Evolutionary conservation across 2,797 vertebrate genomes (phyloP).

Genomic region (Megalops cyprinoides): DNA sequence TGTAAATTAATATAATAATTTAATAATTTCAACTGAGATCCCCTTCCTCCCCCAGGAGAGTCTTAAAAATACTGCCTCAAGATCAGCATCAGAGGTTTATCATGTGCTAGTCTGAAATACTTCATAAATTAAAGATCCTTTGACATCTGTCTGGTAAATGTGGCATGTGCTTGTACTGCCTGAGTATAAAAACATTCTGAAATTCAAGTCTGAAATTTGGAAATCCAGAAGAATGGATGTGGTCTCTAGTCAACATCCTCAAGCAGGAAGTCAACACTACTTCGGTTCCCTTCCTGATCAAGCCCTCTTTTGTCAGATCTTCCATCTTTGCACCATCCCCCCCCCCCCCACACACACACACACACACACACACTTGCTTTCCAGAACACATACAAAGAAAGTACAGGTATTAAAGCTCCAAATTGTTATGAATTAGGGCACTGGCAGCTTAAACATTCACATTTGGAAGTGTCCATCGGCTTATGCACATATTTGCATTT

Average conservation of each 20-base stretch:
- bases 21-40: background rate
- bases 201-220: background rate
- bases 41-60: background rate
- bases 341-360: too few relatives aligned
- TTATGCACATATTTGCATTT: background rate
- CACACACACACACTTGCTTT: too few relatives aligned
- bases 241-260: background rate
- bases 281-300: background rate
- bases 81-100: background rate
- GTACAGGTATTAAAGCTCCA: too few relatives aligned
- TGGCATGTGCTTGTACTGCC: background rate
- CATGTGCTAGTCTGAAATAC: background rate
- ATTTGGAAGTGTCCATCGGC: background rate
- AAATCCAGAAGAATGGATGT: background rate
- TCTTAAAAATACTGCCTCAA: background rate
- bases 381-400: too few relatives aligned
- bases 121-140: conserved; percentile 4
- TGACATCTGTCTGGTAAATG: background rate
- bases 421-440: background rate
- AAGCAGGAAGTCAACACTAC: background rate
- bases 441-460: background rate
- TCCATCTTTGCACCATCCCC: too few relatives aligned
- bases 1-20: too few relatives aligned
- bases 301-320: too few relatives aligned
- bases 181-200: background rate